These are phyloP conservation scores for Telmatochromis sp. DNA, from an alignment of 2,113 vertebrate species.

Conservation along the genomic window DNA sequence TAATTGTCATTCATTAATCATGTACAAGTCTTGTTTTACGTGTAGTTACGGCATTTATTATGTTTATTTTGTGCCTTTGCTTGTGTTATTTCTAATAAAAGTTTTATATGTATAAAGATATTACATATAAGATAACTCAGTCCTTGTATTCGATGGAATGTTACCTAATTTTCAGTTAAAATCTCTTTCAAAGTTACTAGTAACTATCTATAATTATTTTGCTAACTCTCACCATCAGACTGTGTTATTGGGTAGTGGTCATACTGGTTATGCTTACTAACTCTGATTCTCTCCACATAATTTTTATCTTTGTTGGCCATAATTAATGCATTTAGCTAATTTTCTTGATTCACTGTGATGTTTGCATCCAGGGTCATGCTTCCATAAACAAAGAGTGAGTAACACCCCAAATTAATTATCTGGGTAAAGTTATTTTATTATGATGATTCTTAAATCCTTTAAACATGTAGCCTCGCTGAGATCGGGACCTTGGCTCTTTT, in stretches of 20 bases:
- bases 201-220: neutral
- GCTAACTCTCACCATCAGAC: neutral
- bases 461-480: neutral
- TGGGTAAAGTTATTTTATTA: neutral
- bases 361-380: neutral
- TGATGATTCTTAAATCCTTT: neutral
- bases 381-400: neutral
- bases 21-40: neutral
- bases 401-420: neutral
- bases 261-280: neutral
- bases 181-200: neutral
- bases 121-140: neutral
- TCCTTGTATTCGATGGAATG: accelerated
- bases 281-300: neutral
- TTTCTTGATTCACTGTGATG: neutral
- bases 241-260: neutral
- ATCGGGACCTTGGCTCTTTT: neutral
- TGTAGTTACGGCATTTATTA: neutral
- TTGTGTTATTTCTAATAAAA: neutral
- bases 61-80: neutral
- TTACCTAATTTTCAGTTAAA: neutral
- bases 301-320: neutral
- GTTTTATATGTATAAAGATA: neutral
- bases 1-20: neutral
- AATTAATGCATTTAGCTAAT: neutral